Evolutionary conservation across 2,888 invertebrate species (phyloP).

Genomic region (Pachliopta kotzebuea): DNA sequence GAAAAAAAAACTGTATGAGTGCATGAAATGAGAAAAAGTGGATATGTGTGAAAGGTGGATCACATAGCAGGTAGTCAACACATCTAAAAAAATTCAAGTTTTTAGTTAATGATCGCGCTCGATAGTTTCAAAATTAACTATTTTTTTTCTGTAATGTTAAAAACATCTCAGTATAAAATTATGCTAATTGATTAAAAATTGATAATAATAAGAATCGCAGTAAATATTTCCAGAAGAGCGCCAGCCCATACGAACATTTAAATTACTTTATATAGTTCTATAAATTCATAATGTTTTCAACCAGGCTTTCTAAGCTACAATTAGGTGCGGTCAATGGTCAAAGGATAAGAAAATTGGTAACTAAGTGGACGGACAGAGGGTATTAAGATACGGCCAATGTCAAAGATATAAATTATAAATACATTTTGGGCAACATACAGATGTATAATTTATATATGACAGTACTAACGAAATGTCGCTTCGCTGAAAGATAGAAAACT

Average conservation of each 20-base stretch:
- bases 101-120: not conserved
- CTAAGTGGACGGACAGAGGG: conserved; percentile 11
- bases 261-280: not conserved
- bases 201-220: too few species aligned
- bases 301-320: conserved; percentile 20
- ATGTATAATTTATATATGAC: not conserved
- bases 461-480: too few species aligned
- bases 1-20: too few species aligned
- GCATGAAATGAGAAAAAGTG: too few species aligned
- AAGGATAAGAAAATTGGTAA: conserved; percentile 26
- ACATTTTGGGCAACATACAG: not conserved
- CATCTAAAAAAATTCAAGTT: too few species aligned
- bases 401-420: conserved; percentile 1
- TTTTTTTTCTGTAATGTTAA: not conserved
- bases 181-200: not conserved
- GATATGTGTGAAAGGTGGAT: too few species aligned
- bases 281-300: conserved; percentile 14
- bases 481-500: too few species aligned
- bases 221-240: not conserved
- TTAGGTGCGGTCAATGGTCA: conserved; percentile 25
- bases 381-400: not conserved
- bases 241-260: not conserved
- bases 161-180: not conserved
- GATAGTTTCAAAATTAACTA: not conserved
- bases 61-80: not conserved